phyloP scores from a whole-genome alignment of 2,888 invertebrate species.

The Cremastinae sp. region DNA sequence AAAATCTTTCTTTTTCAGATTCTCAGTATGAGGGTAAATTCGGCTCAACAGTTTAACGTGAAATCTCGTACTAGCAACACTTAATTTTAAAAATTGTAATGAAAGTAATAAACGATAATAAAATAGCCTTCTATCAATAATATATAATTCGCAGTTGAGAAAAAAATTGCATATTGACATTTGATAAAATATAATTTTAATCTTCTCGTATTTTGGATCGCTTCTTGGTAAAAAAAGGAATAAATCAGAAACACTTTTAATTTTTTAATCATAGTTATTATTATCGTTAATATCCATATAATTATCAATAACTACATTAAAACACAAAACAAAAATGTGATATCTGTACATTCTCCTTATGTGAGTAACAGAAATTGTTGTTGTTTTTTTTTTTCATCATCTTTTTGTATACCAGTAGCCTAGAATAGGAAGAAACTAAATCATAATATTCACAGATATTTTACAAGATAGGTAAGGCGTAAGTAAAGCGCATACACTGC shows the following conservation, averaged over 20 bases:
- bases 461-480: conserved; percentile 78
- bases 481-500: conserved; percentile 72
- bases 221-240: too few relatives aligned
- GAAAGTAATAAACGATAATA: neutral
- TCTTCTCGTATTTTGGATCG: too few relatives aligned
- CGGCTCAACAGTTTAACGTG: conserved; percentile 65
- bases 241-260: conserved; percentile 33
- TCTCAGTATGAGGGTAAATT: conserved; percentile 63
- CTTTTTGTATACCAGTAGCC: conserved; percentile 75
- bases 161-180: too few relatives aligned
- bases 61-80: conserved; percentile 48
- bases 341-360: conserved; percentile 80
- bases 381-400: conserved; percentile 66
- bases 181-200: too few relatives aligned
- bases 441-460: conserved; percentile 80
- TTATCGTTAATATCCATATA: conserved; percentile 80
- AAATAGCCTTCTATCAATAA: conserved; percentile 16
- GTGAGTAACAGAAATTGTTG: conserved; percentile 78
- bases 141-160: conserved; percentile 2
- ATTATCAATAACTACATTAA: conserved; percentile 80
- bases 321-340: conserved; percentile 80
- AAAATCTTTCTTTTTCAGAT: conserved; percentile 59
- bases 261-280: conserved; percentile 80
- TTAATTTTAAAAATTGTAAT: neutral
- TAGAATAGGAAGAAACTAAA: conserved; percentile 80